Evolutionary conservation across 1,140 invertebrate genomes (phyloP).

Genomic region (Aphidius ervi): DNA sequence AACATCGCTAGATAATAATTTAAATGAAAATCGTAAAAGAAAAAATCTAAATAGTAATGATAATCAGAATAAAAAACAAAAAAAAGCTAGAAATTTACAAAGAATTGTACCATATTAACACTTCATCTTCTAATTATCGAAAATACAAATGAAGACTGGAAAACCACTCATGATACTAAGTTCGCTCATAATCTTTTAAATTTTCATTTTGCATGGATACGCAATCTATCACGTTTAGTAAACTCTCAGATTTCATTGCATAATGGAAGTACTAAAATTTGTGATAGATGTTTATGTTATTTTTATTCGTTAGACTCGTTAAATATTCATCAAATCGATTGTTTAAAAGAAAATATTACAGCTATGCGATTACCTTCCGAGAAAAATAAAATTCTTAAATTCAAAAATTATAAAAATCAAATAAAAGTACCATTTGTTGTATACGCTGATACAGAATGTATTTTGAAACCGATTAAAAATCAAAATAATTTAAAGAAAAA

Average conservation of each 20-base stretch:
- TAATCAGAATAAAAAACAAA: no score
- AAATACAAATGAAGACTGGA: background rate
- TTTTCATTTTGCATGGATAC: slow-evolving; percentile 22
- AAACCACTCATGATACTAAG: slow-evolving; percentile 6
- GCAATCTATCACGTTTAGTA: slow-evolving; percentile 20
- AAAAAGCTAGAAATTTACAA: background rate
- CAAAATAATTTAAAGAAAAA: no score
- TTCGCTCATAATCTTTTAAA: slow-evolving; percentile 9
- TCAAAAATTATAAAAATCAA: slow-evolving; percentile 24
- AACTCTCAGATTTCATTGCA: slow-evolving; percentile 17
- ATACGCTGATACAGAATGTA: slow-evolving; percentile 22
- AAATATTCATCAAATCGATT: slow-evolving; percentile 21
- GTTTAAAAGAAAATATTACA: slow-evolving; percentile 25
- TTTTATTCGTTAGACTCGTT: background rate
- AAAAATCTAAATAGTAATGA: no score
- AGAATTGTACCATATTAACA: slow-evolving; percentile 27
- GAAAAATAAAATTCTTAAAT: slow-evolving; percentile 14
- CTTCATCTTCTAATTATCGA: background rate
- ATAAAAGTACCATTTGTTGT: slow-evolving; percentile 21
- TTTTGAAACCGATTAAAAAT: background rate
- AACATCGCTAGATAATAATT: no score
- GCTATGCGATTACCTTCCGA: slow-evolving; percentile 19
- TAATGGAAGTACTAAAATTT: slow-evolving; percentile 9
- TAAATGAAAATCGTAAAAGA: no score
- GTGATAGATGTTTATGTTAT: slow-evolving; percentile 24